Evolutionary conservation across 2,113 vertebrate species (phyloP).

Genomic region (Pelecanoides urinatrix): DNA sequence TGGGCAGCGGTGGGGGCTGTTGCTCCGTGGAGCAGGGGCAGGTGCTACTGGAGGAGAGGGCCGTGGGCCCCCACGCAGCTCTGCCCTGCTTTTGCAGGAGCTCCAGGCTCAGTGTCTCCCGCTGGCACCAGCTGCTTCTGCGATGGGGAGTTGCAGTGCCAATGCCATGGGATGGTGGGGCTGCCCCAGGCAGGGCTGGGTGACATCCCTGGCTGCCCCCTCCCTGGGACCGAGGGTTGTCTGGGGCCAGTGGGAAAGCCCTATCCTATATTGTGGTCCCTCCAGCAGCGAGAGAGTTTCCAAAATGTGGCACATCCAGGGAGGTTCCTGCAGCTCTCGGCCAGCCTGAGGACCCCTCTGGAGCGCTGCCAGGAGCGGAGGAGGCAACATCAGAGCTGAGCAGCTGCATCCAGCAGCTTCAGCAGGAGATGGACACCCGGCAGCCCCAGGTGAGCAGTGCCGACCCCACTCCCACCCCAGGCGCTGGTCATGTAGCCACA

Average conservation of each 20-base stretch:
- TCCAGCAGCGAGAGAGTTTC: not conserved
- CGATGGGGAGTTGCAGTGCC: not conserved
- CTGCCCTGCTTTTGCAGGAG: not conserved
- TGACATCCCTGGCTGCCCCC: not conserved
- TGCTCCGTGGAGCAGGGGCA: not conserved
- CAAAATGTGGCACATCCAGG: conserved; percentile 1
- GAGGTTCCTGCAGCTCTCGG: conserved; percentile 28
- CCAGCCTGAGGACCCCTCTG: conserved; percentile 47
- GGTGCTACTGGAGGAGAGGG: not conserved
- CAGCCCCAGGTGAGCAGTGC: conserved; percentile 45
- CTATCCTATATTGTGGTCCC: not conserved
- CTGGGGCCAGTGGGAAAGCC: not conserved
- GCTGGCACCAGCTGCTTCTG: not conserved
- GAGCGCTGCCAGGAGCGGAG: conserved; percentile 44
- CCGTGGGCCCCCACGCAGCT: rapidly evolving
- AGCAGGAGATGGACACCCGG: conserved; percentile 34
- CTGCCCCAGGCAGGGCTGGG: not conserved
- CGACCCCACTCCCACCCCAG: not conserved
- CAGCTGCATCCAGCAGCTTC: not conserved
- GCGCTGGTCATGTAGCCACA: rapidly evolving
- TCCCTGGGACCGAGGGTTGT: not conserved
- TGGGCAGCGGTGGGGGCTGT: not conserved
- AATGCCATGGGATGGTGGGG: not conserved
- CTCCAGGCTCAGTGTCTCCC: not conserved
- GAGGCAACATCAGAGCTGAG: conserved; percentile 44